Evolutionary conservation across 2,888 invertebrate species (phyloP), one percentile per base, ranked within the genome.

Genomic region (Drosophila setosimentum): DNA sequence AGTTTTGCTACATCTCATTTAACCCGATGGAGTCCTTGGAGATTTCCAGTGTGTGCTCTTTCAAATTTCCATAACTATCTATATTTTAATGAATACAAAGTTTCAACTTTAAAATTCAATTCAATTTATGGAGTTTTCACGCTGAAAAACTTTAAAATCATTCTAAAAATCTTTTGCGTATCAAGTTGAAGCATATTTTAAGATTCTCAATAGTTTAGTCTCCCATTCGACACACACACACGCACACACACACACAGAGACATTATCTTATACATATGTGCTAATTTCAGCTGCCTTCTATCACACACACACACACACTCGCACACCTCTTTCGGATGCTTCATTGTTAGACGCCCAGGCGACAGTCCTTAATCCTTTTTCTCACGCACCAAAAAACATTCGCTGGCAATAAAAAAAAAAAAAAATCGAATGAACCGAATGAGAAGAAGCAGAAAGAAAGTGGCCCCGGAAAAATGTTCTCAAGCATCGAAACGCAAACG

Each of bases 341-440:
- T 45, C 73, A 63, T 77, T 77, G 77, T 76, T 69, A 40, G 45
- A 40, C 55, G 65, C 16, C 45, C 63, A 53, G 75, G 80, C 74
- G 78, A 84, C 82, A 80, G 71, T 77, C 65, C 66, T 80, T 85
- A 87, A 87, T 87, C 87, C 88, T 87, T 87, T 87, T 87, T 87
- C 87, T 87, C 87, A 87, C 87, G 87, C 87, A 85, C 83, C 83
- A 82, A 80, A 80, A 86, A 86, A 76, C 82, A 83, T 78, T 84
- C 74, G 79, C 74, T 79, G 68, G 61, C 81, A 74, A 73, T 82
- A 83, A 83, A 78, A 76, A 69, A 42, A 65, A 61, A 49, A 49
- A 40, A 42, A 50, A 50, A 42, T n/a, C 37, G 62, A 65, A 49
- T 51, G 42, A 61, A 16, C 45, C 37, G 29, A 35, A 51, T 40